Evolutionary conservation across 2,888 invertebrate genomes (phyloP).

Genomic region (Allacma fusca): DNA sequence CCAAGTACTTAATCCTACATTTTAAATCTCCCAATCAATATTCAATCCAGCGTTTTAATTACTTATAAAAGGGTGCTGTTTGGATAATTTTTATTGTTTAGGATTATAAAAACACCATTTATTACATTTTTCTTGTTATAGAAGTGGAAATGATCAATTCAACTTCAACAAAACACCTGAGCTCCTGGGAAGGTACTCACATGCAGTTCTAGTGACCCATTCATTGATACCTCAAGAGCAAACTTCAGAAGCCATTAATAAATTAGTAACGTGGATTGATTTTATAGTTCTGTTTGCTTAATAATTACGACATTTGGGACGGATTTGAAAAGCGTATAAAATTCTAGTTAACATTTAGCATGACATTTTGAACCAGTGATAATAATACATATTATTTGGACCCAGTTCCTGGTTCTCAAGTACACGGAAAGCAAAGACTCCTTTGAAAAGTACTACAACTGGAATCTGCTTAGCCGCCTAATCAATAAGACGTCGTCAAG

Average conservation of each 20-base stretch:
- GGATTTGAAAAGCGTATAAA: too few relatives aligned
- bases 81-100: too few relatives aligned
- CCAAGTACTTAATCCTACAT: conserved; percentile 29
- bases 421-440: conserved; percentile 41
- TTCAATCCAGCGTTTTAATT: too few relatives aligned
- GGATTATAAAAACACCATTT: not conserved
- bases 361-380: too few relatives aligned
- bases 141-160: conserved; percentile 13
- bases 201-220: conserved; percentile 5
- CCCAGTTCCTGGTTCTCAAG: conserved; percentile 34
- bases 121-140: not conserved
- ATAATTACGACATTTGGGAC: too few relatives aligned
- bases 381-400: too few relatives aligned
- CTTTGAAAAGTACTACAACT: conserved; percentile 38
- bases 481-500: conserved; percentile 23
- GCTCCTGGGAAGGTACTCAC: conserved; percentile 17
- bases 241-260: not conserved
- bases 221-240: not conserved
- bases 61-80: too few relatives aligned
- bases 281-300: too few relatives aligned
- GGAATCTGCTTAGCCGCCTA: conserved; percentile 24
- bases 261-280: too few relatives aligned
- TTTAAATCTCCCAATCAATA: too few relatives aligned
- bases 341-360: too few relatives aligned
- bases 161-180: conserved; percentile 33